phyloP scores from a whole-genome alignment of 2,113 vertebrate genomes.

The Carassius auratus region DNA sequence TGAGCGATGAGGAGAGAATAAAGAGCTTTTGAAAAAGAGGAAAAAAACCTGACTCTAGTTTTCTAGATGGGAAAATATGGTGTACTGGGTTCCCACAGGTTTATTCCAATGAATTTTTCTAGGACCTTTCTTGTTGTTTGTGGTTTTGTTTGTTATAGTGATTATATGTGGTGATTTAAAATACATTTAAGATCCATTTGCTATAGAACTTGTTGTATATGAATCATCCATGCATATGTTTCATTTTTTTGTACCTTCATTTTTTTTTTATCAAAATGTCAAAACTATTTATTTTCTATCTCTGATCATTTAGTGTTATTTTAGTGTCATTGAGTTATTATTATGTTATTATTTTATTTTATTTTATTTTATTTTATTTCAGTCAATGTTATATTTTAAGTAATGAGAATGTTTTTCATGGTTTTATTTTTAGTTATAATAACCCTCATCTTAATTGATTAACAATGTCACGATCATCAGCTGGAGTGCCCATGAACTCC shows the following conservation, averaged over 20 bases:
- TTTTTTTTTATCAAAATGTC: no score
- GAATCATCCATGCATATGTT: background rate
- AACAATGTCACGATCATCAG: no score
- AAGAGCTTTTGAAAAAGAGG: conserved; percentile 1
- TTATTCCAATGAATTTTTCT: background rate
- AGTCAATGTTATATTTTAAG: no score
- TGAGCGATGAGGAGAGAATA: conserved; percentile 10
- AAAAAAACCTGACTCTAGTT: background rate
- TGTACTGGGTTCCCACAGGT: background rate
- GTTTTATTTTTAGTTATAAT: background rate
- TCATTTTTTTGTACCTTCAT: background rate
- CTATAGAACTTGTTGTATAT: background rate
- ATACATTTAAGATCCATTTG: background rate
- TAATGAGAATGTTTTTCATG: no score
- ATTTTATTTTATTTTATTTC: no score
- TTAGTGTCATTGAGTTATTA: no score
- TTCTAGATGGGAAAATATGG: background rate
- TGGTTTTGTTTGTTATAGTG: background rate
- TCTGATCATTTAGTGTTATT: no score
- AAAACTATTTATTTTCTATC: no score
- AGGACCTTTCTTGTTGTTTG: background rate
- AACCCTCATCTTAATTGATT: background rate
- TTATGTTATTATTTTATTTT: no score
- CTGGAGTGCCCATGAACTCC: no score
- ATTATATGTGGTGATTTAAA: background rate